phyloP scores from a whole-genome alignment of 2,113 vertebrate genomes.

The Lanius collurio region DNA sequence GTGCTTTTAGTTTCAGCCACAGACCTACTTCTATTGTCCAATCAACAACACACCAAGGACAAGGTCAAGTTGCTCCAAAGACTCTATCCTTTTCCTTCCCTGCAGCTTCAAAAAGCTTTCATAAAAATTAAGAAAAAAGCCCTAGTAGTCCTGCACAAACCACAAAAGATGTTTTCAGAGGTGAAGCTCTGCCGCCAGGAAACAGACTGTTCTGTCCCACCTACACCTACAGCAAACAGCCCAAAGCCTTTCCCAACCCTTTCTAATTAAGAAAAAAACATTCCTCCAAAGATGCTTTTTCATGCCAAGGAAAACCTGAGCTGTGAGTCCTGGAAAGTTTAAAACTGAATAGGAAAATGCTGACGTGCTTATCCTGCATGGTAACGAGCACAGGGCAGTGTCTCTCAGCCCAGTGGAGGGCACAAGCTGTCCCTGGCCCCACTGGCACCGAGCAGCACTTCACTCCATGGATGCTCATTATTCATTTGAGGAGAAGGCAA shows the following conservation, averaged over 20 bases:
- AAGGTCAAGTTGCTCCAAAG: not conserved
- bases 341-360: slow-evolving; percentile 39
- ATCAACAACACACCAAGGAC: not conserved
- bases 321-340: slow-evolving; percentile 45
- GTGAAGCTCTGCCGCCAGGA: not conserved
- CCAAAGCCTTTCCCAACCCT: slow-evolving; percentile 22
- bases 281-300: not conserved
- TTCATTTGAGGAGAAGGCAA: not conserved
- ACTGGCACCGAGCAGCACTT: rapidly evolving
- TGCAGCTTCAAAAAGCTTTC: not conserved
- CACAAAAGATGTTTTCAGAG: slow-evolving; percentile 5
- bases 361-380: not conserved
- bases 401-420: rapidly evolving
- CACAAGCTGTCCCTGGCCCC: not conserved
- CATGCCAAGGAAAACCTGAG: slow-evolving; percentile 62
- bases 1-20: not conserved
- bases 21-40: not conserved
- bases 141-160: not conserved
- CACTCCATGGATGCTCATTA: rapidly evolving
- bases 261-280: slow-evolving; percentile 40
- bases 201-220: slow-evolving; percentile 22
- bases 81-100: not conserved
- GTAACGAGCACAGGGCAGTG: not conserved
- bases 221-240: slow-evolving; percentile 42
- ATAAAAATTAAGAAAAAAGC: not conserved